Evolutionary conservation across 2,113 vertebrate genomes (phyloP).

Genomic region (Thalassoma bifasciatum): DNA sequence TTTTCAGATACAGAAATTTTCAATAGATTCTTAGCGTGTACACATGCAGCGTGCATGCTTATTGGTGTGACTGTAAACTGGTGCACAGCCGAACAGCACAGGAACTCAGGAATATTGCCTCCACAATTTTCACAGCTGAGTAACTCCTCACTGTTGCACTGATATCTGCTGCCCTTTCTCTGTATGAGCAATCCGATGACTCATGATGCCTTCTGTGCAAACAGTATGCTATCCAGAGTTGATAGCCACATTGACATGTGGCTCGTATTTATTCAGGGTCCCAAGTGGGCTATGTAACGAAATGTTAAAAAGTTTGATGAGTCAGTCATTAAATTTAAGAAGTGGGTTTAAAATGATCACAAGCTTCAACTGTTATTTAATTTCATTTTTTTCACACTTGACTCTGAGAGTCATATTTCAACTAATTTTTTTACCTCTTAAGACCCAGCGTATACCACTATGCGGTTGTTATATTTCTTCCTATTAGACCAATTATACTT

Average conservation of each 20-base stretch:
- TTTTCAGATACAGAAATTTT: not conserved
- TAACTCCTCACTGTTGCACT: conserved; percentile 2
- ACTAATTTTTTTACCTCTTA: too few species aligned
- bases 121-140: conserved; percentile 2
- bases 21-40: not conserved
- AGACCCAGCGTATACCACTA: too few species aligned
- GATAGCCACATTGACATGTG: conserved; percentile 1
- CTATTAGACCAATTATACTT: too few species aligned
- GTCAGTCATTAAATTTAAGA: not conserved
- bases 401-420: not conserved
- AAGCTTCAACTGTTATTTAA: not conserved
- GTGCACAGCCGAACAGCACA: conserved; percentile 4
- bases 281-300: not conserved
- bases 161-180: conserved; percentile 15
- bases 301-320: not conserved
- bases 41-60: not conserved
- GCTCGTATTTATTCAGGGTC: not conserved
- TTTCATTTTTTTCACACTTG: not conserved
- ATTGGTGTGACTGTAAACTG: not conserved
- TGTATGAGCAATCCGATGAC: conserved; percentile 30
- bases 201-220: conserved; percentile 13
- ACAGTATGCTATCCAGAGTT: not conserved
- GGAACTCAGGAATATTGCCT: not conserved
- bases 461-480: too few species aligned
- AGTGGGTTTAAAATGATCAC: not conserved